Conservation (phyloP, 2,113 vertebrate species). For the Labrus mixtus region DNA sequence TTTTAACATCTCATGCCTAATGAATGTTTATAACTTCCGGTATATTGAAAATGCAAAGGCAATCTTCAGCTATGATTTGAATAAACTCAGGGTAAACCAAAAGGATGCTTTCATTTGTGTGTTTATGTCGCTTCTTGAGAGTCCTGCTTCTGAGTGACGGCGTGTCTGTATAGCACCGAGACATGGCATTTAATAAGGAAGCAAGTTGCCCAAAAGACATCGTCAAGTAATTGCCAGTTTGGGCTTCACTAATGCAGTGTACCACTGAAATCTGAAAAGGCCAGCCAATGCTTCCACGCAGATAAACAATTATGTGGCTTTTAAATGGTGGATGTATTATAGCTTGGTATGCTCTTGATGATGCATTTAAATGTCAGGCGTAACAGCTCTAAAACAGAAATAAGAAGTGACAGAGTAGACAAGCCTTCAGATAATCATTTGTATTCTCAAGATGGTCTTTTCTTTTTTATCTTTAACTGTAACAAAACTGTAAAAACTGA, state of each 20-base stretch:
- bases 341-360: slow-evolving; percentile 73
- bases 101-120: slow-evolving; percentile 34
- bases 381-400: slow-evolving; percentile 75
- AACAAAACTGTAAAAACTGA: background rate
- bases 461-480: background rate
- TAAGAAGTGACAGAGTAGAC: slow-evolving; percentile 40
- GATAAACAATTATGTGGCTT: slow-evolving; percentile 86
- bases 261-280: slow-evolving; percentile 82
- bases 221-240: slow-evolving; percentile 84
- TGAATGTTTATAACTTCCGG: slow-evolving; percentile 7
- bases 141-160: slow-evolving; percentile 64
- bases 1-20: slow-evolving; percentile 19
- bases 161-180: slow-evolving; percentile 61
- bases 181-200: slow-evolving; percentile 80
- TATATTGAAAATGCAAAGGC: slow-evolving; percentile 4
- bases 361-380: slow-evolving; percentile 83
- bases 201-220: slow-evolving; percentile 79
- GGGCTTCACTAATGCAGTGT: slow-evolving; percentile 84
- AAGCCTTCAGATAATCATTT: slow-evolving; percentile 36
- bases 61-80: slow-evolving; percentile 17
- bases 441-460: slow-evolving; percentile 10
- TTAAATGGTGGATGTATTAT: slow-evolving; percentile 80
- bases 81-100: slow-evolving; percentile 16
- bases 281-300: slow-evolving; percentile 80
- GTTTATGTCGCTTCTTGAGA: slow-evolving; percentile 46